Conservation (phyloP, 2,797 vertebrate species). For the Capromys pilorides region DNA sequence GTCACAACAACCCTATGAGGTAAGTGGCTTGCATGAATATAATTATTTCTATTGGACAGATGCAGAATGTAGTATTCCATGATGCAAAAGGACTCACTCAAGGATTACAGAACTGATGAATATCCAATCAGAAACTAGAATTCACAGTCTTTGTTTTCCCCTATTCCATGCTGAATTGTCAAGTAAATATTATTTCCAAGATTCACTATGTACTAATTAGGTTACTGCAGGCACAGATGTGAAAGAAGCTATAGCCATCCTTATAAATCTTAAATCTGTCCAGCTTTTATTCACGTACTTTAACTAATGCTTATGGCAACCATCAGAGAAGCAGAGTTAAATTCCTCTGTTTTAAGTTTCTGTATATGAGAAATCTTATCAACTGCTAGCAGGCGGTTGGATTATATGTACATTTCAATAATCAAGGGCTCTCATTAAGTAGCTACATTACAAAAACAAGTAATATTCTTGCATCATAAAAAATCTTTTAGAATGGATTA, state of each 20-base stretch:
- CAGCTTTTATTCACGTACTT: constrained; percentile 64
- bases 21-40: not conserved
- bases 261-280: constrained; percentile 81
- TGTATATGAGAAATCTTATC: constrained; percentile 84
- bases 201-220: constrained; percentile 35
- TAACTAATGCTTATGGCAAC: constrained; percentile 55
- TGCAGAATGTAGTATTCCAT: constrained; percentile 8
- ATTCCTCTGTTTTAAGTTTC: constrained; percentile 65
- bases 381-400: constrained; percentile 82
- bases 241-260: constrained; percentile 65
- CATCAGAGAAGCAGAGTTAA: constrained; percentile 48
- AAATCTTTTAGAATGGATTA: constrained; percentile 84
- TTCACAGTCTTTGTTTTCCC: constrained; percentile 34
- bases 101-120: constrained; percentile 41
- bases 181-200: constrained; percentile 35
- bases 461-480: constrained; percentile 74
- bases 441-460: constrained; percentile 72
- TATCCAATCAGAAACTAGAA: not conserved
- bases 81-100: not conserved
- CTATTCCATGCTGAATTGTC: not conserved
- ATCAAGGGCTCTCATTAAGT: constrained; percentile 80
- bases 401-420: constrained; percentile 85
- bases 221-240: constrained; percentile 57
- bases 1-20: not conserved
- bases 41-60: constrained; percentile 25